Evolutionary conservation across 1,140 invertebrate species (phyloP).

Genomic region (Micrasema longulum): DNA sequence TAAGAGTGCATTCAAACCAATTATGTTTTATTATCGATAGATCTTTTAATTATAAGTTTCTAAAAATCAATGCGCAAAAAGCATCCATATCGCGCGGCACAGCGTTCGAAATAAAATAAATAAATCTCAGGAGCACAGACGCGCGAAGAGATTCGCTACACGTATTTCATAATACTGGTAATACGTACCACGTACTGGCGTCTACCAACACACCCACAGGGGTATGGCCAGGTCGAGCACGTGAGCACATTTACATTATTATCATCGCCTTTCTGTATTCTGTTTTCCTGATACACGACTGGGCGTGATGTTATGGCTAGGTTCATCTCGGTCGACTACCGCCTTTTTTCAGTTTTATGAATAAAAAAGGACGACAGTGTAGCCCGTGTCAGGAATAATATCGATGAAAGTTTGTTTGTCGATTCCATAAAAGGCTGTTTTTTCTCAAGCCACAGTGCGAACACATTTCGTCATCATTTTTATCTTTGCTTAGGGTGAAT

Average conservation of each 20-base stretch:
- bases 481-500: no score
- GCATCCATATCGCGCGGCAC: slow-evolving; percentile 6
- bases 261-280: slow-evolving; percentile 53
- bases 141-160: slow-evolving; percentile 49
- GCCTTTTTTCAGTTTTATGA: slow-evolving; percentile 51
- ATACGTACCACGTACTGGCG: slow-evolving; percentile 51
- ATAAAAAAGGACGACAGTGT: slow-evolving; percentile 44
- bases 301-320: slow-evolving; percentile 51
- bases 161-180: slow-evolving; percentile 55
- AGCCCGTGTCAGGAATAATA: slow-evolving; percentile 46
- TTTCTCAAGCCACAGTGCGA: no score
- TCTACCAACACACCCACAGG: slow-evolving; percentile 36
- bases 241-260: slow-evolving; percentile 55
- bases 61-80: slow-evolving; percentile 33
- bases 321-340: slow-evolving; percentile 39
- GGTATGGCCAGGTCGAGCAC: slow-evolving; percentile 49
- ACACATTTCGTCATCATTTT: no score
- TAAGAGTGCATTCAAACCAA: no score
- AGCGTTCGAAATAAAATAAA: slow-evolving; percentile 48
- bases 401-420: slow-evolving; percentile 32
- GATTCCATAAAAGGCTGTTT: slow-evolving; percentile 40
- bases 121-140: slow-evolving; percentile 47
- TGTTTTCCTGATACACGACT: slow-evolving; percentile 52
- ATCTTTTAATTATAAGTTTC: no score
- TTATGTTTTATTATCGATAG: no score